phyloP scores from a whole-genome alignment of 2,113 vertebrate species.

The Calypte anna region DNA sequence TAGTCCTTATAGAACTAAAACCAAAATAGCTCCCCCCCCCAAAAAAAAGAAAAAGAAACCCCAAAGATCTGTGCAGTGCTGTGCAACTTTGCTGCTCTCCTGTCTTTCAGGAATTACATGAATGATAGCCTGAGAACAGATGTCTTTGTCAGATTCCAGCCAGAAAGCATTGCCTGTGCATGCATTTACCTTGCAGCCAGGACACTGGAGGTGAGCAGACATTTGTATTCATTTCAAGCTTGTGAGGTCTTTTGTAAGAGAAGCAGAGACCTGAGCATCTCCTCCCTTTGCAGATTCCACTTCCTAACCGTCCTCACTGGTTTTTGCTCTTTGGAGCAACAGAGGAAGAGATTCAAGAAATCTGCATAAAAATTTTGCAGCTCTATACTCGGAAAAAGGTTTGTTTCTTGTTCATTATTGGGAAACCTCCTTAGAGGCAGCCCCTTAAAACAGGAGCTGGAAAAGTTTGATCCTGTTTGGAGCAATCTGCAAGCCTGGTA shows the following conservation, averaged over 20 bases:
- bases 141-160: conserved; percentile 86
- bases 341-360: conserved; percentile 85
- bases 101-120: conserved; percentile 88
- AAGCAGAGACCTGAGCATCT: neutral
- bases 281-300: conserved; percentile 78
- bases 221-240: neutral
- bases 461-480: neutral
- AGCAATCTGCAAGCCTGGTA: neutral
- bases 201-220: conserved; percentile 79
- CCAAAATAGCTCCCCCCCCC: too few species aligned
- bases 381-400: conserved; percentile 85
- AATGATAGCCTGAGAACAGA: conserved; percentile 89
- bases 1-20: neutral
- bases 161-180: conserved; percentile 87
- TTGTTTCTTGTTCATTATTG: neutral
- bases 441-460: neutral
- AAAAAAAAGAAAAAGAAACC: neutral
- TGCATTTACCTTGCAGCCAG: conserved; percentile 87
- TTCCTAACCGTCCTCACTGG: conserved; percentile 87
- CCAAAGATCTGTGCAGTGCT: neutral
- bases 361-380: conserved; percentile 83
- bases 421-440: neutral
- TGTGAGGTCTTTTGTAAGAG: neutral
- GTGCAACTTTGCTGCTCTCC: neutral
- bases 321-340: conserved; percentile 85